These are phyloP conservation scores for Petromus typicus DNA, from an alignment of 2,113 vertebrate genomes.

Conservation along the genomic window DNA sequence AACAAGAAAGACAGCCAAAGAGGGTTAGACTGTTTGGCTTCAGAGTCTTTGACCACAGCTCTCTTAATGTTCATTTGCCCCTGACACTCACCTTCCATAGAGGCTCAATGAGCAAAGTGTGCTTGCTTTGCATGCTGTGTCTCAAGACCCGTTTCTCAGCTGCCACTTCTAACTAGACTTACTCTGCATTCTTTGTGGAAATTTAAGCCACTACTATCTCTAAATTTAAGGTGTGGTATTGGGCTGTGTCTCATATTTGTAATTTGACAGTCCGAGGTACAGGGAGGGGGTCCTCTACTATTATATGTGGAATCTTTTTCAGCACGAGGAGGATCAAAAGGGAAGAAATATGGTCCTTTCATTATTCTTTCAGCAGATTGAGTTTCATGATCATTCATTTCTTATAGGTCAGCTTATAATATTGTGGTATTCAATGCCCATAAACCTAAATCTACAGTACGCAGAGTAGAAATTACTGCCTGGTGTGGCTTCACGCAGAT, in stretches of 20 bases:
- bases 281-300: neutral
- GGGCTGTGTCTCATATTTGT: neutral
- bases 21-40: neutral
- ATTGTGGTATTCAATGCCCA: neutral
- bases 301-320: neutral
- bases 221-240: neutral
- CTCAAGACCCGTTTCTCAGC: neutral
- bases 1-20: neutral
- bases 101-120: too few relatives aligned
- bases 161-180: neutral
- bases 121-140: neutral
- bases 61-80: too few relatives aligned
- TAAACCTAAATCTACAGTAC: neutral
- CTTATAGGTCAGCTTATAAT: neutral
- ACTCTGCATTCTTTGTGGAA: neutral
- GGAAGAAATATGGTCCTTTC: neutral
- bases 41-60: neutral
- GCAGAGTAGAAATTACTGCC: neutral
- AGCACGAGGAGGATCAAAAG: neutral
- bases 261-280: too few relatives aligned
- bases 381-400: neutral
- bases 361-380: neutral
- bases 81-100: neutral
- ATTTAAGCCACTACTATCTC: neutral
- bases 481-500: neutral